A percentile compares a stretch with the other conserved stretches of the same genome.
Conservation (phyloP, 2,113 vertebrate species). For the Chaetops frenatus region DNA sequence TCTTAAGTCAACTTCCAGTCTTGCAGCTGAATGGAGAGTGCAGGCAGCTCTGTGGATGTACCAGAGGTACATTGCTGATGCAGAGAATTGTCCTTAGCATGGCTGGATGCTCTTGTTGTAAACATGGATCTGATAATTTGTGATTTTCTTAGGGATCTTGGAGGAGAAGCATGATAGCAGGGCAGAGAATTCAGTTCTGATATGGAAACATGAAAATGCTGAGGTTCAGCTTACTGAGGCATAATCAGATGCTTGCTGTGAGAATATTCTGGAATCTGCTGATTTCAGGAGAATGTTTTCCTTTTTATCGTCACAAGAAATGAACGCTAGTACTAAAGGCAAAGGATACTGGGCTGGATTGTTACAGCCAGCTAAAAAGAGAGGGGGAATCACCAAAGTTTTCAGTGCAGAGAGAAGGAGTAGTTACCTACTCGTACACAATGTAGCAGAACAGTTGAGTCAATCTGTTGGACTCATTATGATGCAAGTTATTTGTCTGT, state of each 20-base stretch:
- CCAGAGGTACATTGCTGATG: background rate
- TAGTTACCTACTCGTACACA: background rate
- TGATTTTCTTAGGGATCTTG: background rate
- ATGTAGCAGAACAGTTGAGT: slow-evolving; percentile 7
- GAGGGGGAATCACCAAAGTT: background rate
- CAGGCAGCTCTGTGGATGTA: background rate
- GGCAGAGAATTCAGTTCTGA: background rate
- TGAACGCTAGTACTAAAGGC: background rate
- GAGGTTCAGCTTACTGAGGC: background rate
- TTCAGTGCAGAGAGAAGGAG: background rate
- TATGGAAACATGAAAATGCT: background rate
- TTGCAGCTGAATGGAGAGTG: background rate
- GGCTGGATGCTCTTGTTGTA: slow-evolving; percentile 21
- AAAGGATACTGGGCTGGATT: background rate
- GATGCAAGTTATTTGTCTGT: background rate
- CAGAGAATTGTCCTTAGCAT: background rate
- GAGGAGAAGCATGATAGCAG: background rate
- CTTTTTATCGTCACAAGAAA: background rate
- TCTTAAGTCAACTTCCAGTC: background rate
- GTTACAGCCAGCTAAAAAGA: background rate
- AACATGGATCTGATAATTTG: background rate
- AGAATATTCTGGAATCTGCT: background rate
- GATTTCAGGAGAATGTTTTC: background rate
- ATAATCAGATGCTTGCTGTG: background rate
- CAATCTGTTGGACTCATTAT: background rate